Evolutionary conservation across 2,113 vertebrate species (phyloP).

Genomic region (Epinephelus lanceolatus): DNA sequence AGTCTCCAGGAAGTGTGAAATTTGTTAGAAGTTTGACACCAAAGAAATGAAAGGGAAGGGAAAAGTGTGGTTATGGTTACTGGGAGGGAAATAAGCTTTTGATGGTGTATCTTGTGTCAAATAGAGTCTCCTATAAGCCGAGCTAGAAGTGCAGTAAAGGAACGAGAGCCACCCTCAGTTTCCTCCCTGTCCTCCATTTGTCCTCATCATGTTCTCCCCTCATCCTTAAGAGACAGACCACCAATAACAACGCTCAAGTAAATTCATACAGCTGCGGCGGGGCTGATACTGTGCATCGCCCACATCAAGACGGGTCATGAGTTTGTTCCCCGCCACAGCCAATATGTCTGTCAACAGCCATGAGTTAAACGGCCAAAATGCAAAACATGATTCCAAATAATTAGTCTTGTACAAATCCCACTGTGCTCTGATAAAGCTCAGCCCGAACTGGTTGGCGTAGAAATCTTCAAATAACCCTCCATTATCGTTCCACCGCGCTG

Average conservation of each 20-base stretch:
- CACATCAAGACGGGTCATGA: conserved; percentile 47
- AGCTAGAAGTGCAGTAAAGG: conserved; percentile 11
- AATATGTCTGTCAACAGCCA: conserved; percentile 24
- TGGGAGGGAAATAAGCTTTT: conserved; percentile 42
- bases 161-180: neutral
- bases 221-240: conserved; percentile 13
- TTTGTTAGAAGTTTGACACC: conserved; percentile 30
- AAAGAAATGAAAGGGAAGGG: conserved; percentile 23
- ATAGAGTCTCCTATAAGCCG: neutral
- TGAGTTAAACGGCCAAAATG: conserved; percentile 30
- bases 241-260: conserved; percentile 16
- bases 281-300: neutral
- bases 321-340: conserved; percentile 25
- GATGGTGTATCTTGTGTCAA: conserved; percentile 34
- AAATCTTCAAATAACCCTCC: conserved; percentile 40
- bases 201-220: conserved; percentile 37
- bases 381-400: conserved; percentile 40
- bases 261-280: neutral
- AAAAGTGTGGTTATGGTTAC: conserved; percentile 31
- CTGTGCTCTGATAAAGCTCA: conserved; percentile 22
- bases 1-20: conserved; percentile 49
- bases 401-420: conserved; percentile 28
- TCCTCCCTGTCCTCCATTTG: conserved; percentile 35
- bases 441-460: neutral
- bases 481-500: conserved; percentile 51